A percentile compares a stretch with the other conserved stretches of the same genome.
Evolutionary conservation across 2,113 vertebrate species (phyloP).

Genomic region (Miniopterus natalensis): DNA sequence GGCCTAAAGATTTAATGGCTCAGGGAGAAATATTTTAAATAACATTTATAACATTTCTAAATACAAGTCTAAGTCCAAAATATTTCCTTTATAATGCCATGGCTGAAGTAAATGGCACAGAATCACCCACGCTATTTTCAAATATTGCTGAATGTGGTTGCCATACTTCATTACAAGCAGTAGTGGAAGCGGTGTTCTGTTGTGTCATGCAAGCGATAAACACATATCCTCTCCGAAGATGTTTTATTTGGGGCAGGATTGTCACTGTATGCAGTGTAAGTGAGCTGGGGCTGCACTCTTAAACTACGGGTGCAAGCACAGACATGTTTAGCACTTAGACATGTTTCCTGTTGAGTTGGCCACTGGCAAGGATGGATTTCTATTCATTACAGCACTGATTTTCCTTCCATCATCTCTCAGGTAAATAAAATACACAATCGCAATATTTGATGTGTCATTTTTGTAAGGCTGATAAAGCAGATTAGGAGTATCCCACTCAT

Average conservation of each 20-base stretch:
- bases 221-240: neutral
- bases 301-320: neutral
- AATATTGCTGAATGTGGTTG: neutral
- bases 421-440: slow-evolving; percentile 43
- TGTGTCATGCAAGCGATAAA: slow-evolving; percentile 15
- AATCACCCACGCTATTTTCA: neutral
- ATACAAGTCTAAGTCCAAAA: neutral
- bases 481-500: neutral
- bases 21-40: neutral
- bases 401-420: slow-evolving; percentile 14
- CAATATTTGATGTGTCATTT: neutral
- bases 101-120: neutral
- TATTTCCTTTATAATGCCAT: neutral
- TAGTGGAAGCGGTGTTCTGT: neutral
- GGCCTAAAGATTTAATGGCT: neutral
- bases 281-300: neutral
- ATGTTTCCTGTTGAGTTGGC: neutral
- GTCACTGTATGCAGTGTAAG: neutral
- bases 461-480: neutral
- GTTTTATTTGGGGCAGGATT: neutral
- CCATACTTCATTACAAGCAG: neutral
- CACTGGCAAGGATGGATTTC: slow-evolving; percentile 21
- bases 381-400: neutral
- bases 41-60: neutral
- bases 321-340: neutral